Evolutionary conservation across 2,797 vertebrate genomes (phyloP).

Genomic region (Tiaroga cobitis): DNA sequence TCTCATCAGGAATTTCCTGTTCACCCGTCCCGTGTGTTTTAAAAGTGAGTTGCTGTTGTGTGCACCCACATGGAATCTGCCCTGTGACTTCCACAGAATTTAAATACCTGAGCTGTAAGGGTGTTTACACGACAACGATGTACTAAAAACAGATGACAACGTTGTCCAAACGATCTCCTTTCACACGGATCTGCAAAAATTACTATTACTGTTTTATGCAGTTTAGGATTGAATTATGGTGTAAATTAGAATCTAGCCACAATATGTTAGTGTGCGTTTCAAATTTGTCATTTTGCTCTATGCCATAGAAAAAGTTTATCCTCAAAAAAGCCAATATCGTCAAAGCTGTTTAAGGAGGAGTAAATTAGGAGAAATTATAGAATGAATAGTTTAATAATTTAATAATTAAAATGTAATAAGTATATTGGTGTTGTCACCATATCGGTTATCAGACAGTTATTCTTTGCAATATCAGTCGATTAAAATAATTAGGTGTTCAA

Average conservation of each 20-base stretch:
- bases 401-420: not conserved
- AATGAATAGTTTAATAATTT: not conserved
- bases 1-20: slow-evolving; percentile 13
- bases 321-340: not conserved
- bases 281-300: not conserved
- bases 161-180: no score
- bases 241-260: not conserved
- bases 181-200: no score
- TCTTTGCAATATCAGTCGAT: not conserved
- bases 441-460: not conserved
- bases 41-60: not conserved
- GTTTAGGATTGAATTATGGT: slow-evolving; percentile 33
- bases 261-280: slow-evolving; percentile 12
- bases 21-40: not conserved
- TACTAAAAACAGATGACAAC: no score
- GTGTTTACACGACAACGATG: no score
- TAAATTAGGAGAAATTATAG: not conserved
- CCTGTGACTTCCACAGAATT: not conserved
- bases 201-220: no score
- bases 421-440: not conserved
- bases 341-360: not conserved
- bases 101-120: no score
- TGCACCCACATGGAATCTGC: not conserved
- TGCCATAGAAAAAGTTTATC: not conserved
- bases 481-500: no score